These are phyloP conservation scores for Diploptera punctata DNA, from an alignment of 2,888 invertebrate genomes.

Conservation along the genomic window DNA sequence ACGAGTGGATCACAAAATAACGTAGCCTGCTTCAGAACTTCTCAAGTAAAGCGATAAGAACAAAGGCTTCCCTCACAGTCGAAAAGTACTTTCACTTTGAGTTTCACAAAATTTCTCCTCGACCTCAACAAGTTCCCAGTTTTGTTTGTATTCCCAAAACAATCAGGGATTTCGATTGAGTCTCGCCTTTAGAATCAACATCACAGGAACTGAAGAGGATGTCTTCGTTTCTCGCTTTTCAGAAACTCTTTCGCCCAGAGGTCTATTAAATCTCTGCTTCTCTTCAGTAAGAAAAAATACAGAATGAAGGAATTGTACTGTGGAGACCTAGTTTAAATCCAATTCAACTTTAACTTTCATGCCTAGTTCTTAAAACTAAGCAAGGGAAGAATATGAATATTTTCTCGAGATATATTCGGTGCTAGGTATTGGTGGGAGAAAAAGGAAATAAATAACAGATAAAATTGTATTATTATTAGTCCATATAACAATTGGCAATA, in stretches of 20 bases:
- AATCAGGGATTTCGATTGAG: conserved; percentile 36
- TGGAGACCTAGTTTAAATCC: no score
- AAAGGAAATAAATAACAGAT: no score
- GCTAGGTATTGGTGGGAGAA: no score
- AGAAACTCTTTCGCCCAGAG: not conserved
- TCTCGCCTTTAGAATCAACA: conserved; percentile 34
- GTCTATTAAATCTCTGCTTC: not conserved
- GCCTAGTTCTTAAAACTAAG: no score
- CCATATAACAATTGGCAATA: no score
- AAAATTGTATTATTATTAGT: no score
- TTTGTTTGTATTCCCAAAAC: conserved; percentile 38
- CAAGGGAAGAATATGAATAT: no score
- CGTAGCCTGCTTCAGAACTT: not conserved
- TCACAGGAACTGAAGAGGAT: conserved; percentile 1
- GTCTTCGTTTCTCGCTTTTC: conserved; percentile 8
- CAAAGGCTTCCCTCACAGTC: not conserved
- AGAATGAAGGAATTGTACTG: no score
- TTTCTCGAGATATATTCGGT: no score
- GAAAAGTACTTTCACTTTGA: conserved; percentile 10
- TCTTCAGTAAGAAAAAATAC: no score
- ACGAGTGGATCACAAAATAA: conserved; percentile 1
- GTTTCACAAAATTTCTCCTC: conserved; percentile 12
- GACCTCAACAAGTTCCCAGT: conserved; percentile 15
- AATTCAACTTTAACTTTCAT: no score
- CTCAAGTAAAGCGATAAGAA: not conserved